Base-by-base conservation (phyloP, 2,113 vertebrate species). In the Dasyurus viverrinus region DNA sequence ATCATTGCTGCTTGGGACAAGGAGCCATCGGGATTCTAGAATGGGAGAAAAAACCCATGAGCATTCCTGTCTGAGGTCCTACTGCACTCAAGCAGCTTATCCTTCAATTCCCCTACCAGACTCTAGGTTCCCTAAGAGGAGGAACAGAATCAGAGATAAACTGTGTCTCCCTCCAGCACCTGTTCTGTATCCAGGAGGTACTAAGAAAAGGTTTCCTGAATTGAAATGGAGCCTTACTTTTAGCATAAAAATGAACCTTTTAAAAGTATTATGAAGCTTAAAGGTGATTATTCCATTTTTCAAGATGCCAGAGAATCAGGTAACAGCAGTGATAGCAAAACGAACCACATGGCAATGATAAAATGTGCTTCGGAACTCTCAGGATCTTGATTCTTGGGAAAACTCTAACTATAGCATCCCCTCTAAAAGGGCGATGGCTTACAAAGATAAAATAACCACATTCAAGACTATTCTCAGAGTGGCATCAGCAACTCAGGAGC, bases 1-100 rank as follows among this genome's bases (percentile, higher is more conserved):
- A 99, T 99, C 99, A 99, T 99, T 48, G 99, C 99, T 5, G 99
- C 99, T 97, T 99, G 99, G 47, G 99, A 99, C 93, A 99, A 98
- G 7, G 99, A 99, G 90, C 99, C 99, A 95, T 99, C 99, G 9
- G 99, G 99, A 97, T 99, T 99, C 99, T 99, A 95, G 8, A 92
- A 55, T 27, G 92, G 42, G 95, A 27, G 11, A 90, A 68, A 96
- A 93, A 68, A 84, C 22, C 68, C 1, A 42, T n/a, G 19, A 84
- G 68, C 42, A 84, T 42, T 84, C n/a, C 42, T 19, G 7, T 42
- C 8, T 84, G 36, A 84, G n/a, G n/a, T 42, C 4, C n/a, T 8
- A 84, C 2, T n/a, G n/a, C 16, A 84, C 19, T 5, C 68, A 42
- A 76, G 60, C 4, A 36, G 60, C 5, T 10, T 19, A 76, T 12